These are phyloP conservation scores for Drosophila hawaiiensis DNA, from an alignment of 2,888 invertebrate species.

Conservation along the genomic window DNA sequence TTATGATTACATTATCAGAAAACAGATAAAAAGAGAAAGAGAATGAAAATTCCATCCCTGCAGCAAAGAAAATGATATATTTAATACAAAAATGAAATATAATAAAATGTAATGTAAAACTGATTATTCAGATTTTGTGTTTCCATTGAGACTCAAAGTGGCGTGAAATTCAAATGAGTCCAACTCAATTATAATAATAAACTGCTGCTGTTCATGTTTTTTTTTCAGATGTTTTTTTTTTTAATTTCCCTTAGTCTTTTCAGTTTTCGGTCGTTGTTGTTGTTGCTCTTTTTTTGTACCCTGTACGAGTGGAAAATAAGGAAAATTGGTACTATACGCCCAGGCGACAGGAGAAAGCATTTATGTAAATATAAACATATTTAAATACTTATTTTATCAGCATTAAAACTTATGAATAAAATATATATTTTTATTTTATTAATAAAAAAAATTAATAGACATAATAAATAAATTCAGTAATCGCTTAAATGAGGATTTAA, in stretches of 20 bases:
- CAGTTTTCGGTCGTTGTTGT: not conserved
- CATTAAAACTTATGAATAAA: not conserved
- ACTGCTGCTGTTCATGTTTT: slow-evolving; percentile 42
- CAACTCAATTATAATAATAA: slow-evolving; percentile 69
- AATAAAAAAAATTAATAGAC: not conserved
- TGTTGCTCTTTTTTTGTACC: not conserved
- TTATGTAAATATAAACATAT: not conserved
- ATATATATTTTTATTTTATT: not conserved
- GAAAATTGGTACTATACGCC: not conserved
- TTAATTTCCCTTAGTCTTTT: slow-evolving; percentile 6
- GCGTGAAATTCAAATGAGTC: slow-evolving; percentile 67
- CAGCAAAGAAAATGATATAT: slow-evolving; percentile 15
- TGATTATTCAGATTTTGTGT: slow-evolving; percentile 52
- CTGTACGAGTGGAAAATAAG: not conserved
- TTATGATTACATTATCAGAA: not conserved
- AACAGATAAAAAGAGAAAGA: not conserved
- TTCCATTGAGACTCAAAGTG: slow-evolving; percentile 57
- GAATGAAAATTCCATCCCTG: not conserved
- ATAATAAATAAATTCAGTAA: not conserved
- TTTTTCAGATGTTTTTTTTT: slow-evolving; percentile 19
- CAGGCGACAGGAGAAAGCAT: not conserved
- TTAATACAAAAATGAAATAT: slow-evolving; percentile 32
- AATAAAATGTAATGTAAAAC: slow-evolving; percentile 50
- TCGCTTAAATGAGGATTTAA: not conserved
- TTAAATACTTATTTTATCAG: not conserved